Conservation (phyloP, 2,797 vertebrate genomes). For the Spheniscus humboldti region DNA sequence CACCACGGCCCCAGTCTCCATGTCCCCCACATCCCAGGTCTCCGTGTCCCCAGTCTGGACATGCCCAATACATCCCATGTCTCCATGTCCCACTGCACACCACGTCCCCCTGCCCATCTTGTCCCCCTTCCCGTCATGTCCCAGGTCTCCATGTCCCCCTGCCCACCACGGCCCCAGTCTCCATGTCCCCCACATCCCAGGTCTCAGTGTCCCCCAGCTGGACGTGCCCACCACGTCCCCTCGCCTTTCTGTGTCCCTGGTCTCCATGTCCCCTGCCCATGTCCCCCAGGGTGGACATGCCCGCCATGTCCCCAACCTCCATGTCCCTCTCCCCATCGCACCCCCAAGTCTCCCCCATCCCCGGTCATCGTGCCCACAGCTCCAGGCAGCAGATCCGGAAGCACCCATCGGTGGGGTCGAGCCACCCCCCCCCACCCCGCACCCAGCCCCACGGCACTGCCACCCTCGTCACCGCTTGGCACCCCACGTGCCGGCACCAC, state of each 20-base stretch:
- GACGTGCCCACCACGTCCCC: background rate
- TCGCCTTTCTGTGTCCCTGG: too few species aligned
- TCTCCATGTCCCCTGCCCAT: too few species aligned
- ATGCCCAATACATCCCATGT: background rate
- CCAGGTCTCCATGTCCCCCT: background rate
- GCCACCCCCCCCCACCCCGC: background rate
- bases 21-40: too few species aligned
- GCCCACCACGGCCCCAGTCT: too few species aligned
- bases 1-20: too few species aligned
- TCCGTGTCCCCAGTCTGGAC: background rate
- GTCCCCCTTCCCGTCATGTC: background rate
- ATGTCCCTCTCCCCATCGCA: background rate
- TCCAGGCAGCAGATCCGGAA: background rate
- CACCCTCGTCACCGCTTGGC: background rate
- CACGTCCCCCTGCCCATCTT: rapidly evolving
- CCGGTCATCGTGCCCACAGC: background rate
- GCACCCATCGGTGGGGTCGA: too few species aligned
- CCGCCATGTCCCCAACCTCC: background rate
- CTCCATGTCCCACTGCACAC: too few species aligned
- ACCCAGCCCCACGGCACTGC: background rate
- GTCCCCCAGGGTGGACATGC: too few species aligned
- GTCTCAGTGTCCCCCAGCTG: background rate
- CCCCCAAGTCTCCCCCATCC: background rate
- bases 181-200: background rate
- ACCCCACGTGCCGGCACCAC: background rate